Conservation (phyloP, 2,797 vertebrate genomes). For the Cygnus olor region DNA sequence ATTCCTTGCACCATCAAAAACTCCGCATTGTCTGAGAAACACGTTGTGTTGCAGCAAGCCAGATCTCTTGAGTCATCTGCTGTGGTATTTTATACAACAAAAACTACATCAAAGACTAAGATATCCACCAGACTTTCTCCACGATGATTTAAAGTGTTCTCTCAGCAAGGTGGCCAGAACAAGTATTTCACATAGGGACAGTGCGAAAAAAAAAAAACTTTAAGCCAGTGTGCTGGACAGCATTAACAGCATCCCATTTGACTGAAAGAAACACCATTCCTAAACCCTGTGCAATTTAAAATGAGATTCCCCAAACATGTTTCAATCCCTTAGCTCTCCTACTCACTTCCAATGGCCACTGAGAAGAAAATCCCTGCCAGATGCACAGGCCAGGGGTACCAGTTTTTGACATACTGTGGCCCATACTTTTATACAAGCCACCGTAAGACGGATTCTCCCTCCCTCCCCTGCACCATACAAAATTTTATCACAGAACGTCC, state of each 20-base stretch:
- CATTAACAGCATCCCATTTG: background rate
- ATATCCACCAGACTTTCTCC: background rate
- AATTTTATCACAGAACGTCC: background rate
- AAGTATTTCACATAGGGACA: background rate
- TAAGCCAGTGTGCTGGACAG: background rate
- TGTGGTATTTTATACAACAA: background rate
- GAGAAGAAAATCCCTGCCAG: background rate
- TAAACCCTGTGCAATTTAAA: background rate
- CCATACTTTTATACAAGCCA: background rate
- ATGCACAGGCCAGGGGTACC: background rate
- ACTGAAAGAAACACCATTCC: background rate
- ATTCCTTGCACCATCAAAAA: background rate
- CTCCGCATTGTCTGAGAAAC: background rate
- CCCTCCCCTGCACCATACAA: background rate
- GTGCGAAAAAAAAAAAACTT: background rate
- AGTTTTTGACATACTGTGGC: background rate
- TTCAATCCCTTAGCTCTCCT: background rate
- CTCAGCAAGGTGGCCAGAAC: background rate
- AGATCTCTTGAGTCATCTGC: background rate
- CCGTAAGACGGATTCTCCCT: background rate
- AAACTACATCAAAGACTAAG: background rate
- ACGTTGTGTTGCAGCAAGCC: background rate
- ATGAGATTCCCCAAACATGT: background rate
- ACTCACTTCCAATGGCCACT: background rate
- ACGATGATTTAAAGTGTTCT: background rate